Percentiles rank a stretch among this genome's conserved stretches.
Conservation (phyloP, 1,140 invertebrate genomes). For the Adoxophyes honmai region DNA sequence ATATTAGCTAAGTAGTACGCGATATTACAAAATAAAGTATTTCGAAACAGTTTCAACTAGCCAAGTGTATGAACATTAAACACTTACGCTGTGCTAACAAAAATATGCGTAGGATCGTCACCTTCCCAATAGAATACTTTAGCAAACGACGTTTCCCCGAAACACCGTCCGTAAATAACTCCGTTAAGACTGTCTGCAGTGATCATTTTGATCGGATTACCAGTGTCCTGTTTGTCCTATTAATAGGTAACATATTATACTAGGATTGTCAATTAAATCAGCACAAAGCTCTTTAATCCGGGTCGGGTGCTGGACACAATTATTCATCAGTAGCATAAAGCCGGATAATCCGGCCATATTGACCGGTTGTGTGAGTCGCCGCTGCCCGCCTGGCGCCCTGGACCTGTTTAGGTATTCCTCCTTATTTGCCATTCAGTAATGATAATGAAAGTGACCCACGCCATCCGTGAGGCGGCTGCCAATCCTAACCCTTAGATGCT, state of each 20-base stretch:
- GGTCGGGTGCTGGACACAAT: slow-evolving; percentile 60
- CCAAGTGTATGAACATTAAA: too few species aligned
- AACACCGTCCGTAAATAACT: too few species aligned
- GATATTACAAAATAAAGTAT: too few species aligned
- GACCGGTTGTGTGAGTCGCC: slow-evolving; percentile 44
- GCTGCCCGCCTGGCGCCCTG: slow-evolving; percentile 23
- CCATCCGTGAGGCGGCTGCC: too few species aligned
- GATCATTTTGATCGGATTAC: slow-evolving; percentile 36
- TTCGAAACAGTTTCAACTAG: too few species aligned
- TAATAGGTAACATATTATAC: slow-evolving; percentile 56
- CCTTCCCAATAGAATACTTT: too few species aligned
- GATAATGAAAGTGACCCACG: slow-evolving; percentile 23
- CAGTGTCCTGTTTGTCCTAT: slow-evolving; percentile 41
- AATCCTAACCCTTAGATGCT: too few species aligned
- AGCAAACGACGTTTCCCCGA: too few species aligned
- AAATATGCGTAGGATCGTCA: too few species aligned
- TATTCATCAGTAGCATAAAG: slow-evolving; percentile 65
- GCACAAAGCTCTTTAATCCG: slow-evolving; percentile 50
- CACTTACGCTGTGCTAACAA: too few species aligned
- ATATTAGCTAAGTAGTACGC: too few species aligned
- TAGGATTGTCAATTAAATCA: slow-evolving; percentile 67
- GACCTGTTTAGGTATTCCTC: slow-evolving; percentile 20
- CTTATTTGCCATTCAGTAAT: slow-evolving; percentile 44
- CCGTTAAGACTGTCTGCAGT: too few species aligned
- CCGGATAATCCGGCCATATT: slow-evolving; percentile 63